phyloP scores from a whole-genome alignment of 1,140 invertebrate species.

The Lerema accius region DNA sequence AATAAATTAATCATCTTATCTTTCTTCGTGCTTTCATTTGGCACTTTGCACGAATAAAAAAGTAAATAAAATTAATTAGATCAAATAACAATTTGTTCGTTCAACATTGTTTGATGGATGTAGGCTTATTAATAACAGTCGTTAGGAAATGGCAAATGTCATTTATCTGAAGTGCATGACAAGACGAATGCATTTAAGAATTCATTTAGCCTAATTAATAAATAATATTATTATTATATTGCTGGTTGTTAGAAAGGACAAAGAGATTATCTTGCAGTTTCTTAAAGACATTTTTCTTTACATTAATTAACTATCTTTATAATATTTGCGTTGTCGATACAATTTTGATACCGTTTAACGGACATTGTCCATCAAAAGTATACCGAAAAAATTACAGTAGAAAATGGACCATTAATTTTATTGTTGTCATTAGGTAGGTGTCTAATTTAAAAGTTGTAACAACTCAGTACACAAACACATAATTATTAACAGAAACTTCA shows the following conservation, averaged over 20 bases:
- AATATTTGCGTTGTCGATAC: too few species aligned
- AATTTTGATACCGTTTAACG: too few species aligned
- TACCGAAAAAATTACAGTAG: too few species aligned
- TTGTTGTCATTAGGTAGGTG: too few species aligned
- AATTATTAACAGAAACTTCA: not conserved
- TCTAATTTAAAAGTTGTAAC: too few species aligned
- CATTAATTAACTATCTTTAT: too few species aligned
- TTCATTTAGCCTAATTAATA: constrained; percentile 32
- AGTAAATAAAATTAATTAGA: constrained; percentile 28
- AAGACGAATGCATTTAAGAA: constrained; percentile 24
- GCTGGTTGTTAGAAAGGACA: not conserved
- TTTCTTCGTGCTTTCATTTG: not conserved
- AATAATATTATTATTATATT: constrained; percentile 16
- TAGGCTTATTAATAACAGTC: constrained; percentile 29
- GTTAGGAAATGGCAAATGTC: constrained; percentile 32
- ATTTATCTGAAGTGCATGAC: constrained; percentile 25
- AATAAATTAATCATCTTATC: not conserved
- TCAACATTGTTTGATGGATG: constrained; percentile 31
- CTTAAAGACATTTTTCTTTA: too few species aligned
- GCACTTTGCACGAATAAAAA: constrained; percentile 12
- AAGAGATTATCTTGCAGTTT: too few species aligned
- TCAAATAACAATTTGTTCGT: constrained; percentile 32
- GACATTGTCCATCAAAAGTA: too few species aligned
- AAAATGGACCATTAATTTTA: too few species aligned
- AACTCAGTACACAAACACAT: not conserved